Percentiles rank a stretch among this genome's conserved stretches.
These are phyloP conservation scores for Vicugna pacos DNA, from an alignment of 2,113 vertebrate genomes.

Conservation along the genomic window DNA sequence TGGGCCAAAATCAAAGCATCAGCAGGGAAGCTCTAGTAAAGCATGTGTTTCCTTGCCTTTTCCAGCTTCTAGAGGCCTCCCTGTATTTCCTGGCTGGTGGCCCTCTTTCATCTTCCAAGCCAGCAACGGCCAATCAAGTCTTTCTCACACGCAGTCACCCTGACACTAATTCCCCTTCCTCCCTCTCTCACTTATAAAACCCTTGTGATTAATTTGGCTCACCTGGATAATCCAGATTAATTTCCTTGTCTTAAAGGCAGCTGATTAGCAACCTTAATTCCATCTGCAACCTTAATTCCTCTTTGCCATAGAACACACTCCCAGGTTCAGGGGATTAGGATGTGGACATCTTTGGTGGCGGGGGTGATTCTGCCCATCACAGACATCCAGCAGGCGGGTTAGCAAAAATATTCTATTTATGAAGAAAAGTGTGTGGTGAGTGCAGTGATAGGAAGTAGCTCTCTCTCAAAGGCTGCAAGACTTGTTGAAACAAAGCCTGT, in stretches of 20 bases:
- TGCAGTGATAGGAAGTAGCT: constrained; percentile 7
- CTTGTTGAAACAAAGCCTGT: constrained; percentile 78
- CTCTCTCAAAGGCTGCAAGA: constrained; percentile 53
- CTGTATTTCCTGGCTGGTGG: not conserved
- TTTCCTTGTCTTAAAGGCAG: not conserved
- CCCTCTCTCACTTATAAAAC: not conserved
- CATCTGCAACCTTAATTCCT: not conserved
- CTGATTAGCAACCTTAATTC: not conserved
- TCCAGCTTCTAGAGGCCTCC: not conserved
- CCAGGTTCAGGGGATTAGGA: not conserved
- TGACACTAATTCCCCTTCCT: not conserved
- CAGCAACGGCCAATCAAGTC: accelerated
- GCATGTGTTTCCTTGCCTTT: not conserved
- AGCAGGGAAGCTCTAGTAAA: not conserved
- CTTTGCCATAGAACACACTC: not conserved
- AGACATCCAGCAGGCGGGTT: not conserved
- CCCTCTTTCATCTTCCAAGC: not conserved
- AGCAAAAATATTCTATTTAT: not conserved
- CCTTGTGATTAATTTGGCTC: not conserved
- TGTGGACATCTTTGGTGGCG: not conserved
- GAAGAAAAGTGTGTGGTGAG: constrained; percentile 36
- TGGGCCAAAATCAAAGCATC: not conserved
- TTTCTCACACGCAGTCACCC: not conserved
- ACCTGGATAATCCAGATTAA: not conserved
- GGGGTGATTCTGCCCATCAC: not conserved